phyloP scores from a whole-genome alignment of 92 coral and sea anemone genomes.

The Zoanthus solanderi region DNA sequence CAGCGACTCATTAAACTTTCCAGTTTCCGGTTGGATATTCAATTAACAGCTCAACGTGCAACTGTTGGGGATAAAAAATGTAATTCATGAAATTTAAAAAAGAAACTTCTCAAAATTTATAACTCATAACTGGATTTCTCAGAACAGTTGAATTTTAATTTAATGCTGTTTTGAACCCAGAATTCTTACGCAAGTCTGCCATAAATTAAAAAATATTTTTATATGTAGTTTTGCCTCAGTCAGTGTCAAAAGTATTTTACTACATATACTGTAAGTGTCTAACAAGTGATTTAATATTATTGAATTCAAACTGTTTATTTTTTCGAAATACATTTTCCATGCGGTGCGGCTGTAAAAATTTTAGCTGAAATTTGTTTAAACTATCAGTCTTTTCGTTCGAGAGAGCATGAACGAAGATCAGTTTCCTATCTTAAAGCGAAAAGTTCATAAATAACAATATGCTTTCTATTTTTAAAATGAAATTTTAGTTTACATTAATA shows the following conservation, averaged over 20 bases:
- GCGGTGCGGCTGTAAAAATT: no score
- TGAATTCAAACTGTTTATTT: no score
- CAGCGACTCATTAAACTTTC: slow-evolving; percentile 30
- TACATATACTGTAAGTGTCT: no score
- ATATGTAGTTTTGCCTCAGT: not conserved
- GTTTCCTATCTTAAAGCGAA: not conserved
- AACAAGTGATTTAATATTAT: no score
- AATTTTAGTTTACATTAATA: not conserved
- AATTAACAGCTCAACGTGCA: not conserved
- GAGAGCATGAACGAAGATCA: no score
- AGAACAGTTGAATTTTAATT: no score
- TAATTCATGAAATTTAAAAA: not conserved
- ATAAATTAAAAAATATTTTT: not conserved
- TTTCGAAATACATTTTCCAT: no score
- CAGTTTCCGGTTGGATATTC: slow-evolving; percentile 33
- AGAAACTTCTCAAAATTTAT: not conserved
- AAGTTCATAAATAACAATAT: not conserved
- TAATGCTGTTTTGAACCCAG: not conserved
- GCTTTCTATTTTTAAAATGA: not conserved
- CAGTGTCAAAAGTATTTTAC: not conserved
- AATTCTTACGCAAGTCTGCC: not conserved
- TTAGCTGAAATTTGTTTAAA: no score
- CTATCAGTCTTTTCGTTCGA: no score
- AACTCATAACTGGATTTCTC: not conserved
- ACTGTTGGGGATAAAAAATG: not conserved